Evolutionary conservation across 2,888 invertebrate genomes (phyloP).

Genomic region (Corbicula japonica): DNA sequence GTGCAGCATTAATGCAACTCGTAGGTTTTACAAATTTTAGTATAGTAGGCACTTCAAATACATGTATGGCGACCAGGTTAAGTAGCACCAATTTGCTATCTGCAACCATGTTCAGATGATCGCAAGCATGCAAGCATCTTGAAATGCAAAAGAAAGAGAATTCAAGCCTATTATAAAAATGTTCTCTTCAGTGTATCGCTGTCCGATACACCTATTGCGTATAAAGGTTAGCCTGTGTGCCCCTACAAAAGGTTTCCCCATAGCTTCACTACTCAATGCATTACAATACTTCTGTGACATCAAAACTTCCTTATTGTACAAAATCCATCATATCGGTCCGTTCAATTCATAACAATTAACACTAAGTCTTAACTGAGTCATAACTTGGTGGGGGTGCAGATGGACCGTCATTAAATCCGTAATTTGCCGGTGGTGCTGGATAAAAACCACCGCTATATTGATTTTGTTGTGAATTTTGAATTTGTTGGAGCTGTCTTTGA

Average conservation of each 20-base stretch:
- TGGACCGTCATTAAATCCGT: neutral
- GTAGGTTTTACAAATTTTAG: too few relatives aligned
- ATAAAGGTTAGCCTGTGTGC: neutral
- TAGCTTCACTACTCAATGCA: neutral
- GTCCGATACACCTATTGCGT: neutral
- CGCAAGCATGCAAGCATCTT: too few relatives aligned
- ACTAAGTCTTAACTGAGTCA: neutral
- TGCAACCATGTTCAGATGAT: too few relatives aligned
- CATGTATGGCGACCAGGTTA: too few relatives aligned
- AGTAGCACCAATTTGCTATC: too few relatives aligned
- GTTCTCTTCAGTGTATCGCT: too few relatives aligned
- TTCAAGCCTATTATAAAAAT: too few relatives aligned
- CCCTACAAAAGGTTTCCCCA: too few relatives aligned
- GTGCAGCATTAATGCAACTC: too few relatives aligned
- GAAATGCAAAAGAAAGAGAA: too few relatives aligned
- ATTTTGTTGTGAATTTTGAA: constrained; percentile 23
- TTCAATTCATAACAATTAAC: neutral
- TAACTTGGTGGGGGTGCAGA: constrained; percentile 27
- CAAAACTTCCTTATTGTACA: too few relatives aligned
- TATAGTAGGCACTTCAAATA: too few relatives aligned
- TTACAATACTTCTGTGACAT: neutral
- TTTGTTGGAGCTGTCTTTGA: constrained; percentile 28
- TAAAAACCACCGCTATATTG: constrained; percentile 24
- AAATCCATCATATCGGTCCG: neutral
- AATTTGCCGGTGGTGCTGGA: constrained; percentile 14